Percentiles rank a stretch among this genome's conserved stretches.
Conservation (phyloP, 2,797 vertebrate genomes). For the Pipistrellus pipistrellus region DNA sequence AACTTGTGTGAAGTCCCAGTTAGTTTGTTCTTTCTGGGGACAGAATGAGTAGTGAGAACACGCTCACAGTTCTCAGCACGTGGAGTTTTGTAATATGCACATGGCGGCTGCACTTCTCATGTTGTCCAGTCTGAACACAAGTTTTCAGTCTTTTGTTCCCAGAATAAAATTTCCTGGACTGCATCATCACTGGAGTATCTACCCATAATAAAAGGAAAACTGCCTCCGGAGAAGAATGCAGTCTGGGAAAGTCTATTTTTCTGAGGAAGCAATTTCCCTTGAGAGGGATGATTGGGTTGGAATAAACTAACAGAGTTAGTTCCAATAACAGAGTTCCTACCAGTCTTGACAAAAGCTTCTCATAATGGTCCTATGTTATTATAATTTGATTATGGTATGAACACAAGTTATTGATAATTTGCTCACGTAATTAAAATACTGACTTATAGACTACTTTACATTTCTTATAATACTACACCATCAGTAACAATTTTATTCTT, state of each 20-base stretch:
- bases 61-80: background rate
- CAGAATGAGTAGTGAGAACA: background rate
- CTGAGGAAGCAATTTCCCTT: slow-evolving; percentile 33
- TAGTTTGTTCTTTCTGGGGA: background rate
- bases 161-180: background rate
- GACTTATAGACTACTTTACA: background rate
- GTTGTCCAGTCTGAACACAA: background rate
- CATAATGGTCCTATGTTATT: background rate
- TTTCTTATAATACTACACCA: background rate
- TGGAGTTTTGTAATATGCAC: background rate
- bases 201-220: slow-evolving; percentile 19
- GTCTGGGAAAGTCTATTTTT: slow-evolving; percentile 38
- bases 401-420: background rate
- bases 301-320: background rate
- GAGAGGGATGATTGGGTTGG: background rate
- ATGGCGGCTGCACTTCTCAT: background rate
- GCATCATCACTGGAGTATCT: background rate
- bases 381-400: background rate
- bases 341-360: background rate
- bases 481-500: background rate
- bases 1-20: background rate
- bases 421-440: background rate
- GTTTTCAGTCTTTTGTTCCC: background rate
- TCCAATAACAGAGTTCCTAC: background rate
- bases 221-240: slow-evolving; percentile 19